Evolutionary conservation across 1,140 invertebrate species (phyloP).

Genomic region (Ephestia elutella): DNA sequence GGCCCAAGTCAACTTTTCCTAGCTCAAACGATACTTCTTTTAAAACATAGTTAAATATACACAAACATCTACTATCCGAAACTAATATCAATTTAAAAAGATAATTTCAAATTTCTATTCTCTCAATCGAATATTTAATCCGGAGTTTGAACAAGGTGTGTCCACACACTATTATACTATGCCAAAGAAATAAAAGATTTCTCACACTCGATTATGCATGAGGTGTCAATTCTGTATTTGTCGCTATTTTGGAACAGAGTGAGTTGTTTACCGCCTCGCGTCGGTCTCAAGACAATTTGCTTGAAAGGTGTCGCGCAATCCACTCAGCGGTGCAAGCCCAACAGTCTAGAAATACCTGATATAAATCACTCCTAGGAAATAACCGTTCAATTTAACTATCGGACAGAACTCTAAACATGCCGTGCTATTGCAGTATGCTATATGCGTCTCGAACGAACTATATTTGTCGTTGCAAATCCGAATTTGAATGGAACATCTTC

Average conservation of each 20-base stretch:
- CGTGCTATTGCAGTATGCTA: neutral
- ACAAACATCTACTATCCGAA: too few relatives aligned
- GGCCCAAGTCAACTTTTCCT: too few relatives aligned
- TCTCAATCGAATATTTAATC: too few relatives aligned
- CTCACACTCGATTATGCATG: too few relatives aligned
- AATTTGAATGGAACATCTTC: neutral
- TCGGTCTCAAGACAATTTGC: conserved; percentile 69
- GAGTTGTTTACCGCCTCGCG: conserved; percentile 61
- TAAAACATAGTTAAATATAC: too few relatives aligned
- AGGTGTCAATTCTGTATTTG: neutral
- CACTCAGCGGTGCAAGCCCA: conserved; percentile 50
- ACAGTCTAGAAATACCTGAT: conserved; percentile 34
- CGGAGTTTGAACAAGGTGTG: too few relatives aligned
- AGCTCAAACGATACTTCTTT: too few relatives aligned
- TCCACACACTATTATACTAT: too few relatives aligned
- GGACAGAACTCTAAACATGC: conserved; percentile 36
- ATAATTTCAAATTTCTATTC: too few relatives aligned
- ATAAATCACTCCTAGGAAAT: conserved; percentile 60
- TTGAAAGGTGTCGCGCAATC: conserved; percentile 71
- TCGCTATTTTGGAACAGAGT: neutral
- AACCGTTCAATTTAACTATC: conserved; percentile 41
- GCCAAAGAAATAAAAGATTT: too few relatives aligned
- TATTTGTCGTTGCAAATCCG: neutral
- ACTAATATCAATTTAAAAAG: too few relatives aligned
- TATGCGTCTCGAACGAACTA: neutral